Evolutionary conservation across 2,888 invertebrate species (phyloP).

Genomic region (Parascotia fuliginaria): DNA sequence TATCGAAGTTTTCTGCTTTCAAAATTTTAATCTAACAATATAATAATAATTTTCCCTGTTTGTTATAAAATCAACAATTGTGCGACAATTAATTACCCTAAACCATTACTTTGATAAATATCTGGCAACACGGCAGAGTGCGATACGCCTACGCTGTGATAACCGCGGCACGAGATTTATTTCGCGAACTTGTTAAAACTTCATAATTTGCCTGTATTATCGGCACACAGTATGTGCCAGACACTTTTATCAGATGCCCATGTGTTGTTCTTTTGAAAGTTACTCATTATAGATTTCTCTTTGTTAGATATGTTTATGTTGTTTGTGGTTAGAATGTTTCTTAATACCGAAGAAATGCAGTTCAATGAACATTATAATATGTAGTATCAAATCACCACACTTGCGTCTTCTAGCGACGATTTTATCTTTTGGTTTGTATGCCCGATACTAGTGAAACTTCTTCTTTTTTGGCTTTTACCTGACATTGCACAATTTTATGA

Average conservation of each 20-base stretch:
- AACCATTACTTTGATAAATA: constrained; percentile 28
- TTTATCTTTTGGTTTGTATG: too few species aligned
- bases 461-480: too few species aligned
- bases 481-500: too few species aligned
- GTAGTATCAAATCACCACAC: too few species aligned
- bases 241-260: constrained; percentile 51
- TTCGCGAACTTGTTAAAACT: constrained; percentile 80
- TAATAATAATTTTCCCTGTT: constrained; percentile 9
- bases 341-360: neutral
- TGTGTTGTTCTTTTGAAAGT: constrained; percentile 45
- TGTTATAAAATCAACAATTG: constrained; percentile 16
- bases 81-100: constrained; percentile 38
- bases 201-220: constrained; percentile 79
- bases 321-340: neutral
- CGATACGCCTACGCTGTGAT: constrained; percentile 62
- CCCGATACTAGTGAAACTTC: too few species aligned
- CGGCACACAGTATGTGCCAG: constrained; percentile 64
- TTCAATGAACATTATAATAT: neutral
- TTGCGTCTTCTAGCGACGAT: too few species aligned
- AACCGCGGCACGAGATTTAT: constrained; percentile 80
- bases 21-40: neutral
- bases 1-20: neutral
- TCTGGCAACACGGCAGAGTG: constrained; percentile 58
- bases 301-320: constrained; percentile 19
- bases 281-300: constrained; percentile 13